Evolutionary conservation across 2,113 vertebrate species (phyloP).

Genomic region (Ceyx margarethae): DNA sequence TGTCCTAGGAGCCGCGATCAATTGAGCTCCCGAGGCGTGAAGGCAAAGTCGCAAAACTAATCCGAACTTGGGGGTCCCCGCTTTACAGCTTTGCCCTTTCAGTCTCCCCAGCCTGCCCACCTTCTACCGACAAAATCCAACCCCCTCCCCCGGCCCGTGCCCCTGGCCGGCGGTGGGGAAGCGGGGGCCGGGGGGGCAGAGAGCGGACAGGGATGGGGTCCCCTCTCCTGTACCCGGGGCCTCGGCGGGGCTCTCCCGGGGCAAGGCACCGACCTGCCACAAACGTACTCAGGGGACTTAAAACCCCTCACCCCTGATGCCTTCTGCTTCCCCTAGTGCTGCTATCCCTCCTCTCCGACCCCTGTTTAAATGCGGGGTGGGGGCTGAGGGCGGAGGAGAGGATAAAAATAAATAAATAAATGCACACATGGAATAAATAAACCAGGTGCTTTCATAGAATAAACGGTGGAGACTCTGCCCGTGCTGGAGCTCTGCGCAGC

Average conservation of each 20-base stretch:
- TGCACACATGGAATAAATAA: background rate
- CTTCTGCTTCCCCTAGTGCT: background rate
- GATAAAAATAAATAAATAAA: background rate
- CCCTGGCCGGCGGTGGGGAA: background rate
- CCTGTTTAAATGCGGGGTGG: background rate
- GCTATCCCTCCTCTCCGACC: background rate
- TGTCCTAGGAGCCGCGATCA: conserved; percentile 39
- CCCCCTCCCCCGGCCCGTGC: background rate
- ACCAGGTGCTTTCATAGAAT: background rate
- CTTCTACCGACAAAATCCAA: background rate
- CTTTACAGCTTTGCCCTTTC: conserved; percentile 48
- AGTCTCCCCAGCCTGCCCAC: conserved; percentile 1
- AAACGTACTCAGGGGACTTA: background rate
- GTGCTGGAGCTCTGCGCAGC: background rate
- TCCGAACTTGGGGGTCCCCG: conserved; percentile 43
- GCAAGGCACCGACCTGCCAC: background rate
- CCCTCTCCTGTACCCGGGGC: background rate
- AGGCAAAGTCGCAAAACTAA: conserved; percentile 67
- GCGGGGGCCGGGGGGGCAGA: background rate
- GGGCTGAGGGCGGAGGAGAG: background rate
- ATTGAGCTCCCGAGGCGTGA: conserved; percentile 14
- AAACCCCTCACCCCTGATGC: background rate
- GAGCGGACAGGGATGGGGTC: rapidly evolving
- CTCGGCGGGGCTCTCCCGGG: background rate
- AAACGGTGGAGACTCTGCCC: background rate